Conservation (phyloP, 2,797 vertebrate genomes). For the Danio aesculapii region DNA sequence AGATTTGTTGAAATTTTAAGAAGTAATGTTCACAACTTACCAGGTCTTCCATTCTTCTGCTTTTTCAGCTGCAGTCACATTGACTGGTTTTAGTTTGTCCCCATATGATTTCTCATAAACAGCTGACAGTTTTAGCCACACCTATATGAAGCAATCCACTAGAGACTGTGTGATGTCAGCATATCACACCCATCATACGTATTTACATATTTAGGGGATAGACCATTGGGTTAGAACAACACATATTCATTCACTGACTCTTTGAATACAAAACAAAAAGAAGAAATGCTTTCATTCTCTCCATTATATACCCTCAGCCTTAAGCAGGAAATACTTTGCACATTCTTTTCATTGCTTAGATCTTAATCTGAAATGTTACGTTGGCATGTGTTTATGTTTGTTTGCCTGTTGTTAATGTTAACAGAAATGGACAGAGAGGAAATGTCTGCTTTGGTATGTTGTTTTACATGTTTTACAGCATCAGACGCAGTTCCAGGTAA, state of each 20-base stretch:
- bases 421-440: not conserved
- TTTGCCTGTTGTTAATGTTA: not conserved
- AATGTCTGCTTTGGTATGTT: not conserved
- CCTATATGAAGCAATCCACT: not conserved
- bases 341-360: constrained; percentile 26
- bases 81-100: not conserved
- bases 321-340: not conserved
- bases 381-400: not conserved
- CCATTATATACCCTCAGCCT: not conserved
- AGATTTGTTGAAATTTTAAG: not conserved
- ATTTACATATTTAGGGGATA: not conserved
- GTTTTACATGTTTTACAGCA: constrained; percentile 7
- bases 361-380: not conserved
- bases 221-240: not conserved
- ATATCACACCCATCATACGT: not conserved
- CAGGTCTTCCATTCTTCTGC: not conserved
- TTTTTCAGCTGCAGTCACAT: not conserved
- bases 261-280: not conserved
- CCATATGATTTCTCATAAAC: constrained; percentile 10
- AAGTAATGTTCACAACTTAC: not conserved
- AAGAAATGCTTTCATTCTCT: not conserved
- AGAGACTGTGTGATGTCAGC: constrained; percentile 2
- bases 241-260: not conserved
- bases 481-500: not conserved
- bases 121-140: constrained; percentile 43